These are phyloP conservation scores for Magallana gigas DNA, from an alignment of 1,140 invertebrate species.

Conservation along the genomic window DNA sequence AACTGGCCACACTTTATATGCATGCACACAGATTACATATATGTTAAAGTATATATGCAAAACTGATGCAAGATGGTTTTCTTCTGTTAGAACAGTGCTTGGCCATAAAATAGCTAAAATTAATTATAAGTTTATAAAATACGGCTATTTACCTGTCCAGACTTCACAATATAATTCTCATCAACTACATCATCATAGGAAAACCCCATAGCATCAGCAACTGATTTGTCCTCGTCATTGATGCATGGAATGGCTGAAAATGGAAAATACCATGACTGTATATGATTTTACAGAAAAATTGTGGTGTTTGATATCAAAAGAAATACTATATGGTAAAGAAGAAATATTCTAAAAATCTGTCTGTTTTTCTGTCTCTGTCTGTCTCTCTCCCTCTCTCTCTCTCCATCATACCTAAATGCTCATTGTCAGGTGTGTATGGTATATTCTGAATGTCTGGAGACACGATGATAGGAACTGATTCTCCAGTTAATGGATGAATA, in stretches of 20 bases:
- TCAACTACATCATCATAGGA: slow-evolving; percentile 51
- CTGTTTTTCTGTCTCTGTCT: too few relatives aligned
- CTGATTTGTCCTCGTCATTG: slow-evolving; percentile 50
- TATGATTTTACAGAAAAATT: too few relatives aligned
- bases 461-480: slow-evolving; percentile 86
- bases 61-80: too few relatives aligned
- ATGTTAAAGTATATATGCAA: too few relatives aligned
- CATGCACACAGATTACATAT: neutral
- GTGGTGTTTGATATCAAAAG: too few relatives aligned
- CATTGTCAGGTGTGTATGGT: slow-evolving; percentile 15
- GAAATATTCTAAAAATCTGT: neutral
- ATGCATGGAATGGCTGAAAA: slow-evolving; percentile 67
- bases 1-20: neutral
- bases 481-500: slow-evolving; percentile 87
- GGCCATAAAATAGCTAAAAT: too few relatives aligned
- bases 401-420: neutral
- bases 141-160: slow-evolving; percentile 58
- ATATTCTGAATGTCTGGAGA: slow-evolving; percentile 68
- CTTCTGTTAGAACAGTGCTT: too few relatives aligned
- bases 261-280: neutral
- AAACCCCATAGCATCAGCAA: slow-evolving; percentile 59
- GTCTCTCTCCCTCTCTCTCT: neutral
- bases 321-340: neutral
- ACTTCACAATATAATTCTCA: slow-evolving; percentile 56
- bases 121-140: too few relatives aligned